These are phyloP conservation scores for Capitulum mitella DNA, from an alignment of 2,888 invertebrate species.

Conservation along the genomic window DNA sequence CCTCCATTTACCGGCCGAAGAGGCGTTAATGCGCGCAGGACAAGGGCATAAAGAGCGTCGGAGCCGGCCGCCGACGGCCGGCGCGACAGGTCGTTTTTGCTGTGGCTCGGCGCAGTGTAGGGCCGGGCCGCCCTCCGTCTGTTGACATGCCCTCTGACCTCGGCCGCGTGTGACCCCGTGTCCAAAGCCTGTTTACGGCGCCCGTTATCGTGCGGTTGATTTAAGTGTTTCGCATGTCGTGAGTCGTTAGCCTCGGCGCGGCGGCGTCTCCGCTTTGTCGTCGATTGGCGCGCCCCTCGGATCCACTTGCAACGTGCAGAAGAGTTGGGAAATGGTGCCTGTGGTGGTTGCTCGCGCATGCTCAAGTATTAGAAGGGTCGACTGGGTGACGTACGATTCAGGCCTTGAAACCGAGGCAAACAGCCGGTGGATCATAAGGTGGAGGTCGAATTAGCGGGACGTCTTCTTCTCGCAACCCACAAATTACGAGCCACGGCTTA, in stretches of 20 bases:
- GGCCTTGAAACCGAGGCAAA: neutral
- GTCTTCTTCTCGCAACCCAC: too few species aligned
- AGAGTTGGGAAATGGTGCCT: too few species aligned
- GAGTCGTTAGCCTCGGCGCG: neutral
- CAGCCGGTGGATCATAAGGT: too few species aligned
- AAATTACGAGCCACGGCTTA: too few species aligned
- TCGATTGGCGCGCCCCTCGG: neutral
- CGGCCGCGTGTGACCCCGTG: neutral
- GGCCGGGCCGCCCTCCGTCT: neutral
- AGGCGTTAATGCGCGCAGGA: neutral
- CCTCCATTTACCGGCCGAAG: neutral
- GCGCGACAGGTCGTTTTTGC: neutral
- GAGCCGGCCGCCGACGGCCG: neutral
- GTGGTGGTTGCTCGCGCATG: too few species aligned
- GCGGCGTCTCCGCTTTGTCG: neutral
- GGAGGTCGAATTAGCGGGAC: too few species aligned
- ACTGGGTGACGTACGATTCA: neutral
- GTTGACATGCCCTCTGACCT: slow-evolving; percentile 19
- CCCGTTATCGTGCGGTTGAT: neutral
- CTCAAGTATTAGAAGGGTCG: too few species aligned
- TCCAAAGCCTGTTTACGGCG: neutral
- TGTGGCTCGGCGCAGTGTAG: neutral
- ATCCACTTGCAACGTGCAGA: too few species aligned
- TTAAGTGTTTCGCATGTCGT: neutral
- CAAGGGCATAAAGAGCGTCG: slow-evolving; percentile 2